Evolutionary conservation across 2,797 vertebrate species (phyloP).

Genomic region (Remorina albescens): DNA sequence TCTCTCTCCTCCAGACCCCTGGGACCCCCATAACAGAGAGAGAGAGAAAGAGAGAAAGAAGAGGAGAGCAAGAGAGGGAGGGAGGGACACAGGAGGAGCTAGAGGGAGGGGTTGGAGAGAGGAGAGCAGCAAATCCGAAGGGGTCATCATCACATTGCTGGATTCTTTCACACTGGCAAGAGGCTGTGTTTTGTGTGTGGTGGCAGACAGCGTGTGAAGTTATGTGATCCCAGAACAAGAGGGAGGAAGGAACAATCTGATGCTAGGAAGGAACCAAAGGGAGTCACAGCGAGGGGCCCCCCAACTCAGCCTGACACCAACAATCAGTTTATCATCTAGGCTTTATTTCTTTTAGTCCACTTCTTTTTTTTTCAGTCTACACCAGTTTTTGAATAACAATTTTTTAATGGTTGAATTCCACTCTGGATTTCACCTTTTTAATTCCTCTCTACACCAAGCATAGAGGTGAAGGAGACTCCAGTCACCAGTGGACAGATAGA

Average conservation of each 20-base stretch:
- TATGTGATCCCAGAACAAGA: slow-evolving; percentile 86
- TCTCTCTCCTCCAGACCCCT: slow-evolving; percentile 72
- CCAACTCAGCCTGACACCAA: slow-evolving; percentile 40
- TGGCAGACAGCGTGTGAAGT: slow-evolving; percentile 85
- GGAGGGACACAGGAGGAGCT: slow-evolving; percentile 79
- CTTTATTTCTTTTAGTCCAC: slow-evolving; percentile 40
- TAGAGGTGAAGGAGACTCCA: not conserved
- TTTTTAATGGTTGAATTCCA: slow-evolving; percentile 9
- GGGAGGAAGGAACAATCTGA: slow-evolving; percentile 74
- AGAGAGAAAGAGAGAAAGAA: slow-evolving; percentile 38
- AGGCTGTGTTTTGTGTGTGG: slow-evolving; percentile 70
- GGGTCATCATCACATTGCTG: slow-evolving; percentile 86
- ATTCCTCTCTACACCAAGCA: not conserved
- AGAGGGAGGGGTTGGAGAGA: slow-evolving; percentile 79
- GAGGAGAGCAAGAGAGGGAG: slow-evolving; percentile 49
- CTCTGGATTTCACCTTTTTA: slow-evolving; percentile 21
- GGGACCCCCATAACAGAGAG: slow-evolving; percentile 80
- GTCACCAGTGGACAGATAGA: slow-evolving; percentile 20
- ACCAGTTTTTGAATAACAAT: not conserved
- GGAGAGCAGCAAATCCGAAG: slow-evolving; percentile 82
- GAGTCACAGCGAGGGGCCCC: slow-evolving; percentile 57
- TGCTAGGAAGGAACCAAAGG: slow-evolving; percentile 68
- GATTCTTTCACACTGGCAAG: slow-evolving; percentile 85
- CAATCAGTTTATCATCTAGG: slow-evolving; percentile 16
- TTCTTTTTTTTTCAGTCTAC: not conserved